Percentiles rank a stretch among this genome's conserved stretches.
Conservation (phyloP, 2,888 invertebrate genomes). For the Dolichomitus sp. region DNA sequence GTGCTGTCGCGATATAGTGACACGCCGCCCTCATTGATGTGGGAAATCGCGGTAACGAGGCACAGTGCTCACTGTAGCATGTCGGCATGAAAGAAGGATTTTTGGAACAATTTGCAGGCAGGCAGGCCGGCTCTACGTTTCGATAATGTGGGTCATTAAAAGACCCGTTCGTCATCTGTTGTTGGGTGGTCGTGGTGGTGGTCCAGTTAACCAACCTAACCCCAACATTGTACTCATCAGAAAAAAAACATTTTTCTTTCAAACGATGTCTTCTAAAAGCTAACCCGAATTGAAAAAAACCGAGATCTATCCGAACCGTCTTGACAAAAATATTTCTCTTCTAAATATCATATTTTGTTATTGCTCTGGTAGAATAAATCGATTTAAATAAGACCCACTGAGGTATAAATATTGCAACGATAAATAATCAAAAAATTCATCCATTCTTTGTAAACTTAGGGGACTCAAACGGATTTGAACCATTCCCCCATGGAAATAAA, state of each 20-base stretch:
- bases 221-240: constrained; percentile 19
- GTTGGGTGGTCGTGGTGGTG: constrained; percentile 15
- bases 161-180: constrained; percentile 52
- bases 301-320: not conserved
- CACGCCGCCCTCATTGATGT: constrained; percentile 66
- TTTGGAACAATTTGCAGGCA: constrained; percentile 49
- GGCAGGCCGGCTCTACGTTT: constrained; percentile 28
- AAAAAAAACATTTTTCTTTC: constrained; percentile 7
- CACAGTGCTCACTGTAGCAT: constrained; percentile 15
- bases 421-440: too few species aligned
- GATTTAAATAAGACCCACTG: too few species aligned
- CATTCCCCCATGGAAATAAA: too few species aligned
- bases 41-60: constrained; percentile 67
- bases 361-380: too few species aligned
- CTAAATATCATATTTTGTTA: not conserved
- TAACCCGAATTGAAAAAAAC: not conserved
- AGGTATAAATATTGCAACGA: too few species aligned
- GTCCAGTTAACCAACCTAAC: constrained; percentile 5
- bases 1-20: constrained; percentile 47
- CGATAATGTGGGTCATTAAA: constrained; percentile 63
- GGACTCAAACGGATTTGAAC: too few species aligned
- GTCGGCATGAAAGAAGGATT: constrained; percentile 47
- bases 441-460: too few species aligned
- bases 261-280: not conserved
- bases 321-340: not conserved